These are phyloP conservation scores for Drosophila flavopinicola DNA, from an alignment of 2,888 invertebrate genomes.

Conservation along the genomic window DNA sequence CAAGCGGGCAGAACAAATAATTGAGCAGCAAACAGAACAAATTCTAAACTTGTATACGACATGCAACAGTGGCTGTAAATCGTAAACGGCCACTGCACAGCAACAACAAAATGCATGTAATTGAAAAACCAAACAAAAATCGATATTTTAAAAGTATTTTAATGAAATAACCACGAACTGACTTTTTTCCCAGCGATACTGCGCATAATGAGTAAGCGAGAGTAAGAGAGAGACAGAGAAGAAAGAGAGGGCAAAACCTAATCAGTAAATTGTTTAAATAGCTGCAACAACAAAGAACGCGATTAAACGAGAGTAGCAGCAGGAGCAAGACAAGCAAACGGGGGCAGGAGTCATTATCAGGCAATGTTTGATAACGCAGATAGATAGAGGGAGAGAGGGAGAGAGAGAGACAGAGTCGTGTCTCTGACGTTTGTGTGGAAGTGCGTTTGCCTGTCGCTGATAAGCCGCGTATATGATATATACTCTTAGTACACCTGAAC, in stretches of 20 bases:
- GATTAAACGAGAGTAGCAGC: slow-evolving; percentile 34
- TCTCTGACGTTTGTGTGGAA: slow-evolving; percentile 10
- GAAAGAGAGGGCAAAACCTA: slow-evolving; percentile 56
- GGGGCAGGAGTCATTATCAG: slow-evolving; percentile 23
- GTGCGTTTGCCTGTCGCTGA: slow-evolving; percentile 33
- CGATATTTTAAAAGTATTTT: slow-evolving; percentile 25
- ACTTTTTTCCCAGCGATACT: slow-evolving; percentile 20
- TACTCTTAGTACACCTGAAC: slow-evolving; percentile 8
- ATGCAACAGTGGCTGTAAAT: slow-evolving; percentile 34
- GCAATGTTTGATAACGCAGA: slow-evolving; percentile 44
- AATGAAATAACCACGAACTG: slow-evolving; percentile 23
- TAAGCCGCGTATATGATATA: slow-evolving; percentile 32
- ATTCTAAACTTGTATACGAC: slow-evolving; percentile 7
- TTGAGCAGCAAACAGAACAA: slow-evolving; percentile 17
- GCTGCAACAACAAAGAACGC: slow-evolving; percentile 56
- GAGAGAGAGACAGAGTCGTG: not conserved
- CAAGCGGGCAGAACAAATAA: slow-evolving; percentile 36
- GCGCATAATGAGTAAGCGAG: not conserved
- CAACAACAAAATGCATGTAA: slow-evolving; percentile 50
- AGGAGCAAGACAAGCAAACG: not conserved
- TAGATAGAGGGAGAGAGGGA: not conserved
- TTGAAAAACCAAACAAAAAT: slow-evolving; percentile 37
- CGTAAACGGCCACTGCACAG: not conserved
- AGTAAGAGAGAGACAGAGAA: not conserved
- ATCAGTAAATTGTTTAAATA: slow-evolving; percentile 78